Base-by-base conservation (phyloP, 2,797 vertebrate genomes). In the Adelosebastes latens region DNA sequence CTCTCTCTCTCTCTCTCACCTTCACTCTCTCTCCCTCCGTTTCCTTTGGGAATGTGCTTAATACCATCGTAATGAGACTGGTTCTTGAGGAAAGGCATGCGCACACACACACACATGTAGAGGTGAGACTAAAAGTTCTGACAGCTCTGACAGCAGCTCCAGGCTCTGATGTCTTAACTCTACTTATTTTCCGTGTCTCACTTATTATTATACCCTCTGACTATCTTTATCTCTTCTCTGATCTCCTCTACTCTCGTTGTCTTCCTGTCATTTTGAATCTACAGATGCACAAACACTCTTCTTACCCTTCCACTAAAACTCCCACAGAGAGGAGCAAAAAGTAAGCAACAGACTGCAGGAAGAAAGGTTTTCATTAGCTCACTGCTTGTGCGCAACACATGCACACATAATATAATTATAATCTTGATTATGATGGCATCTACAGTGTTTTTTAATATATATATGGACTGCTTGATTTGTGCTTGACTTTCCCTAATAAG, bases 51-150 rank as follows among this genome's bases (percentile, higher is more conserved):
- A 90, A 87, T 90, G 85, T 82, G 79, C 73, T 79, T 93, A 88
- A 88, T 90, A 82, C 80, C 80, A 25, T 42, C 0, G 7, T 90
- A 89, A 88, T 90, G 81, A 91, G 83, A 25, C 64, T 24, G 66
- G 79, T 73, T 87, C 75, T 84, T 64, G 61, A 61, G 72, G 71
- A 89, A 84, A 83, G 42, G 39, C 58, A 39, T 22, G 36, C 36
- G 34, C 34, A 9, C 64, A 24, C 34, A 36, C 66, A 53, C 58
- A 22, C 70, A 72, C 77, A 62, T 63, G 12, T 5, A 25, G 42
- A 82, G 53, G 69, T 86, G 80, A 87, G 62, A 75, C 55, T 78
- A 66, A 89, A 83, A 59, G 31, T 78, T 80, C 78, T 86, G 90
- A 89, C 80, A 87, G 81, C 75, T 66, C 58, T 71, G 80, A 72